These are phyloP conservation scores for Clepsis dumicolana DNA, from an alignment of 2,888 invertebrate species.

Conservation along the genomic window DNA sequence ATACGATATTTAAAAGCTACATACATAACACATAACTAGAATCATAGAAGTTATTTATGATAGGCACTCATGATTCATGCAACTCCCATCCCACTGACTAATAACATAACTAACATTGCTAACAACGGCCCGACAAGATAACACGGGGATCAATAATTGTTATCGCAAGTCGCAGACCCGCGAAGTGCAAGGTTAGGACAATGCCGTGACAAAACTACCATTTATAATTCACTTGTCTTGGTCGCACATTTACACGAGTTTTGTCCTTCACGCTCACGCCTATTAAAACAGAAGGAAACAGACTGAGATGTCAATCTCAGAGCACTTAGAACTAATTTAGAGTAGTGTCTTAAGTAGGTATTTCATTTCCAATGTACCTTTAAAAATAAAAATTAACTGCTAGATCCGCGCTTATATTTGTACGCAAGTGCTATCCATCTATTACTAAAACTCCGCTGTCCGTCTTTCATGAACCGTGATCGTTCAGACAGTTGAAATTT, in stretches of 20 bases:
- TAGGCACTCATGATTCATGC: background rate
- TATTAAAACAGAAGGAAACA: background rate
- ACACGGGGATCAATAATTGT: slow-evolving; percentile 7
- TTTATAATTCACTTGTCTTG: background rate
- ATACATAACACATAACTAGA: background rate
- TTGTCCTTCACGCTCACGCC: background rate
- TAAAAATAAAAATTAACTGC: no score
- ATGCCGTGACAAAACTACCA: slow-evolving; percentile 5
- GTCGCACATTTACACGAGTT: background rate
- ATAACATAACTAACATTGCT: slow-evolving; percentile 2
- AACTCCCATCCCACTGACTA: slow-evolving; percentile 9
- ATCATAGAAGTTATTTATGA: no score
- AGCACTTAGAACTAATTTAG: background rate
- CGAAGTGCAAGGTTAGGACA: slow-evolving; percentile 17
- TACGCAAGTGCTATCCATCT: no score
- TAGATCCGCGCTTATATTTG: no score
- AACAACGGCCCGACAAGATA: background rate
- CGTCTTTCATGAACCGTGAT: no score
- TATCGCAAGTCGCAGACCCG: slow-evolving; percentile 2
- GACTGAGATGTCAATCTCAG: background rate
- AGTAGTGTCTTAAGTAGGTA: background rate
- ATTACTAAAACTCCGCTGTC: no score
- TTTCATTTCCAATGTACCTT: no score
- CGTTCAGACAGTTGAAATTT: no score
- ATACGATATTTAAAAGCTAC: background rate